Evolutionary conservation across 2,888 invertebrate genomes (phyloP).

Genomic region (Eilema caniola): DNA sequence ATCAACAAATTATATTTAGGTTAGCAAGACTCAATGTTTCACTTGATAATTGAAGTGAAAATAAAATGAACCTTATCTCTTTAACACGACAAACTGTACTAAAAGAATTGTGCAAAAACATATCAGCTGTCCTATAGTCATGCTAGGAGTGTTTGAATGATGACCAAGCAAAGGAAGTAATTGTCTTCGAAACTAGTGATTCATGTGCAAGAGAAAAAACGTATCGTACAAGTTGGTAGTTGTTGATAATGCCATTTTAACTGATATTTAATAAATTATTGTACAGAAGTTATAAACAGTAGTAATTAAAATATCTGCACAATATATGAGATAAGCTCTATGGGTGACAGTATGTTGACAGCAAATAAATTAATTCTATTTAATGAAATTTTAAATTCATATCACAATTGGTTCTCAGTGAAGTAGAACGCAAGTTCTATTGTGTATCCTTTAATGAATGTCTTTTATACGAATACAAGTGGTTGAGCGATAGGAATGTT

Average conservation of each 20-base stretch:
- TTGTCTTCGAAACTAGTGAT: constrained; percentile 52
- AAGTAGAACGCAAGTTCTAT: background rate
- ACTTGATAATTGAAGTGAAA: constrained; percentile 28
- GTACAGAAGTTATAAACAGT: constrained; percentile 17
- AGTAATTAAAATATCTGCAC: constrained; percentile 11
- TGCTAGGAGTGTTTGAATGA: constrained; percentile 46
- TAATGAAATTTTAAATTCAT: no score
- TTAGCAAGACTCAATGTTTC: constrained; percentile 18
- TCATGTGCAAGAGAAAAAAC: constrained; percentile 55
- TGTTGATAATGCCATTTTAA: constrained; percentile 16
- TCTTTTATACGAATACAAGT: no score
- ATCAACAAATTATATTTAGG: constrained; percentile 22
- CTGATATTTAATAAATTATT: constrained; percentile 24
- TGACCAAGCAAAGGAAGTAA: constrained; percentile 60
- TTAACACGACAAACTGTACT: constrained; percentile 16
- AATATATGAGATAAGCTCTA: constrained; percentile 5
- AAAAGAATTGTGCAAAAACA: constrained; percentile 9
- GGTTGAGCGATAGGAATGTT: no score
- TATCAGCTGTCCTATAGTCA: constrained; percentile 27
- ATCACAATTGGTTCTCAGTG: background rate
- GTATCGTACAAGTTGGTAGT: constrained; percentile 37
- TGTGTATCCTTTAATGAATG: background rate
- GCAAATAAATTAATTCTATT: no score
- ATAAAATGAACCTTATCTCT: constrained; percentile 26
- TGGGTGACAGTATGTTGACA: background rate